phyloP scores from a whole-genome alignment of 2,888 invertebrate genomes.

The Linnaemya tessellans region DNA sequence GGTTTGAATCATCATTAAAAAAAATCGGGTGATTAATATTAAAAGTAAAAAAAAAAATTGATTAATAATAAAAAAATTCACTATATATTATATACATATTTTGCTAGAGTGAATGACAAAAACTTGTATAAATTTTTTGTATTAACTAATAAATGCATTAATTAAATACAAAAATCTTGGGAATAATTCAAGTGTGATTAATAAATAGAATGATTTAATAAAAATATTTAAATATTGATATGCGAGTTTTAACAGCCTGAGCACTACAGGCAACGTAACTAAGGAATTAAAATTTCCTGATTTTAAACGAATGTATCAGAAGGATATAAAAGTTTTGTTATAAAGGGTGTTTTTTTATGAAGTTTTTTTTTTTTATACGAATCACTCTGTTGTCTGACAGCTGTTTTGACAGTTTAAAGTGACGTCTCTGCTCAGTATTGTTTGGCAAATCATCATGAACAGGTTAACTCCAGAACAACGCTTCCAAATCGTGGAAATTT shows the following conservation, averaged over 20 bases:
- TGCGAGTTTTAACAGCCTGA: background rate
- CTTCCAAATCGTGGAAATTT: too few species aligned
- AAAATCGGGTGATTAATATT: slow-evolving; percentile 41
- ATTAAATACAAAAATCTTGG: slow-evolving; percentile 33
- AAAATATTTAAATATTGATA: background rate
- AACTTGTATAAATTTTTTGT: background rate
- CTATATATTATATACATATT: slow-evolving; percentile 10
- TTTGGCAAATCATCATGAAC: too few species aligned
- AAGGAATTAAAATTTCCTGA: background rate
- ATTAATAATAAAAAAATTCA: slow-evolving; percentile 28
- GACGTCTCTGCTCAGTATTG: too few species aligned
- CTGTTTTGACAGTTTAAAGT: too few species aligned
- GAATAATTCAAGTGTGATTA: slow-evolving; percentile 25
- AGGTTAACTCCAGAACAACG: too few species aligned
- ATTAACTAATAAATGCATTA: slow-evolving; percentile 24
- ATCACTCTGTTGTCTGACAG: too few species aligned
- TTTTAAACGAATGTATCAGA: too few species aligned
- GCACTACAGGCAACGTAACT: background rate
- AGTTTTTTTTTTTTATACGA: too few species aligned
- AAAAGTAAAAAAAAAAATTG: slow-evolving; percentile 9
- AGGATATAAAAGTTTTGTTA: too few species aligned
- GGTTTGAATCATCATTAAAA: slow-evolving; percentile 56
- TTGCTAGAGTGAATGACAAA: slow-evolving; percentile 6
- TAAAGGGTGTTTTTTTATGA: too few species aligned
- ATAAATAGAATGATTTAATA: slow-evolving; percentile 43